Conservation (phyloP, 2,888 invertebrate genomes). For the Drosophila barbarae region DNA sequence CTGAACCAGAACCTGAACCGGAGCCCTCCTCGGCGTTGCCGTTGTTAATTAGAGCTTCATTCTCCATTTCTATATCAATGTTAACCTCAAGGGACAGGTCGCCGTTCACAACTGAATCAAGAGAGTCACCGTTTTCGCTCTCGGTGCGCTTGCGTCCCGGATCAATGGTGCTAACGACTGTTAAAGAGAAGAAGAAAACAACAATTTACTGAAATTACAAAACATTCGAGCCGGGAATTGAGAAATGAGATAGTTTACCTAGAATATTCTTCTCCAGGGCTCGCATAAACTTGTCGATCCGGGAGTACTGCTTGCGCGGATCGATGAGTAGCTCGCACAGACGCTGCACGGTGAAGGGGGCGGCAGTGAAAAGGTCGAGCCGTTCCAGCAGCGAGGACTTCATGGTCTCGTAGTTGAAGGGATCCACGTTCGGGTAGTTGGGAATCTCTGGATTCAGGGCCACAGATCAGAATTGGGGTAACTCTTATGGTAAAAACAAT, state of each 20-base stretch:
- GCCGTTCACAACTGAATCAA: constrained; percentile 80
- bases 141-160: constrained; percentile 84
- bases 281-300: constrained; percentile 97
- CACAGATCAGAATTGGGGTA: no score
- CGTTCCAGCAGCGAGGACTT: constrained; percentile 90
- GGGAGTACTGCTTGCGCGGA: constrained; percentile 95
- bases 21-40: constrained; percentile 53
- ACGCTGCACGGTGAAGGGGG: constrained; percentile 97
- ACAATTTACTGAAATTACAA: neutral
- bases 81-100: constrained; percentile 81
- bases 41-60: constrained; percentile 78
- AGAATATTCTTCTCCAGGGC: constrained; percentile 97
- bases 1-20: neutral
- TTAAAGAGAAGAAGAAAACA: constrained; percentile 19
- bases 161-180: constrained; percentile 88
- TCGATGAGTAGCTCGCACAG: constrained; percentile 95
- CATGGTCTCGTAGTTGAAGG: constrained; percentile 94
- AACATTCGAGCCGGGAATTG: neutral
- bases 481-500: neutral
- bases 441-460: constrained; percentile 83
- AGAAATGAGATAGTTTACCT: constrained; percentile 64
- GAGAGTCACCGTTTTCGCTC: constrained; percentile 85
- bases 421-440: constrained; percentile 93
- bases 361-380: constrained; percentile 90
- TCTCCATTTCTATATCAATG: constrained; percentile 82